phyloP scores from a whole-genome alignment of 2,797 vertebrate species.

The Echeneis naucrates region DNA sequence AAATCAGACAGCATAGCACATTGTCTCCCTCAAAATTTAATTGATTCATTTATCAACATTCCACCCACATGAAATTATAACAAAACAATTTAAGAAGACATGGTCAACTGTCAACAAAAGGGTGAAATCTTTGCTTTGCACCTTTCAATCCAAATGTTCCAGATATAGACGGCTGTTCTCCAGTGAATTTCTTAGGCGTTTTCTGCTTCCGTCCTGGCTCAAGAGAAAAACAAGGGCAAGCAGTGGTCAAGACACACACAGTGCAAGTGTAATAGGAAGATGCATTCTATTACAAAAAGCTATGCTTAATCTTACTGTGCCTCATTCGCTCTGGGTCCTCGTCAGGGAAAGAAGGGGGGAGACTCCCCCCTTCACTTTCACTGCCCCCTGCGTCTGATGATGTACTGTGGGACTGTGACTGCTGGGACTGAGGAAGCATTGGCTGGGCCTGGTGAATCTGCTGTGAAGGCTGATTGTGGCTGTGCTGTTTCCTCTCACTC shows the following conservation, averaged over 20 bases:
- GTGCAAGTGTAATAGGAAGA: conserved; percentile 1
- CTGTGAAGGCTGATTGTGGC: conserved; percentile 65
- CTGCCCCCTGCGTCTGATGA: conserved; percentile 79
- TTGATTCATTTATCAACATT: conserved; percentile 15
- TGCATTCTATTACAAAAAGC: conserved; percentile 3
- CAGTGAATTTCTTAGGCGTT: conserved; percentile 99
- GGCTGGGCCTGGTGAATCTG: conserved; percentile 66
- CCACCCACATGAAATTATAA: neutral
- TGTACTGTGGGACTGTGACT: conserved; percentile 69
- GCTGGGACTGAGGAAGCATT: conserved; percentile 61
- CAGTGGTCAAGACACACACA: conserved; percentile 79
- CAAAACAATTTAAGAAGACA: neutral
- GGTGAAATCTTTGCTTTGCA: conserved; percentile 58
- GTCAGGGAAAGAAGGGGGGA: conserved; percentile 83
- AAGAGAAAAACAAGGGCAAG: conserved; percentile 81
- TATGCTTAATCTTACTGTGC: conserved; percentile 91
- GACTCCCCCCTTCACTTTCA: conserved; percentile 81
- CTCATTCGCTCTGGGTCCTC: conserved; percentile 95
- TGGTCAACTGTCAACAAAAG: neutral
- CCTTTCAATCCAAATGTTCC: conserved; percentile 98
- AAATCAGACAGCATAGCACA: conserved; percentile 22
- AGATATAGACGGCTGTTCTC: conserved; percentile 97
- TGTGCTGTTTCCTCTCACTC: conserved; percentile 79
- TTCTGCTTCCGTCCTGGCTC: conserved; percentile 99
- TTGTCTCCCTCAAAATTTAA: neutral